Conservation (phyloP, 2,797 vertebrate species). For the Manis crassicaudata region DNA sequence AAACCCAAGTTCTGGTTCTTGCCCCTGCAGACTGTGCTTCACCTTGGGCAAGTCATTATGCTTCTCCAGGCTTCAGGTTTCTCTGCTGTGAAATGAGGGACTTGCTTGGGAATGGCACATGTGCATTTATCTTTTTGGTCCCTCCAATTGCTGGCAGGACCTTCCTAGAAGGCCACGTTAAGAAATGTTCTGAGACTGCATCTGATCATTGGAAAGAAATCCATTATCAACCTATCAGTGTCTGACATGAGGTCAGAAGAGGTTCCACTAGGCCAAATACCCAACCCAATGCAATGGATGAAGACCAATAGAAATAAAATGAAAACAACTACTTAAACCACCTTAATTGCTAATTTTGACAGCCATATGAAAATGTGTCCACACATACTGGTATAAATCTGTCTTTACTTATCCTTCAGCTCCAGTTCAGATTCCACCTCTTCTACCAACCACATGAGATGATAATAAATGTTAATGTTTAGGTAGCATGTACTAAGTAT, state of each 20-base stretch:
- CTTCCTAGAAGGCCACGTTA: not conserved
- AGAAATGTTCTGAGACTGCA: not conserved
- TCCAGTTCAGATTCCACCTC: not conserved
- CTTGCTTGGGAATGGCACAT: not conserved
- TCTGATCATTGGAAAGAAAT: not conserved
- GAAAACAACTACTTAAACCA: not conserved
- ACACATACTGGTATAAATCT: not conserved
- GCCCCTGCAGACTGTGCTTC: not conserved
- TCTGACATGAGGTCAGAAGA: not conserved
- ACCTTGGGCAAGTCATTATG: not conserved
- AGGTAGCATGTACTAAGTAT: not conserved
- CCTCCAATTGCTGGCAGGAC: not conserved
- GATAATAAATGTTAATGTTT: not conserved
- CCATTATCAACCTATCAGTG: not conserved
- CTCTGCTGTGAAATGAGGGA: not conserved
- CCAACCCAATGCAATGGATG: not conserved
- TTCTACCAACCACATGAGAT: not conserved
- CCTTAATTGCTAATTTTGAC: not conserved
- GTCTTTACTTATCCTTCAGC: not conserved
- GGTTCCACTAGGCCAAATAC: not conserved
- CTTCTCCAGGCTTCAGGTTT: not conserved
- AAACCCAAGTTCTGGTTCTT: not conserved
- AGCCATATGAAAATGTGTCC: not conserved
- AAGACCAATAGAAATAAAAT: not conserved
- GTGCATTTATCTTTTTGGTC: not conserved